A percentile compares a stretch with the other conserved stretches of the same genome.
These are phyloP conservation scores for Poeciliopsis presidionis DNA, from an alignment of 2,797 vertebrate species.

Conservation along the genomic window DNA sequence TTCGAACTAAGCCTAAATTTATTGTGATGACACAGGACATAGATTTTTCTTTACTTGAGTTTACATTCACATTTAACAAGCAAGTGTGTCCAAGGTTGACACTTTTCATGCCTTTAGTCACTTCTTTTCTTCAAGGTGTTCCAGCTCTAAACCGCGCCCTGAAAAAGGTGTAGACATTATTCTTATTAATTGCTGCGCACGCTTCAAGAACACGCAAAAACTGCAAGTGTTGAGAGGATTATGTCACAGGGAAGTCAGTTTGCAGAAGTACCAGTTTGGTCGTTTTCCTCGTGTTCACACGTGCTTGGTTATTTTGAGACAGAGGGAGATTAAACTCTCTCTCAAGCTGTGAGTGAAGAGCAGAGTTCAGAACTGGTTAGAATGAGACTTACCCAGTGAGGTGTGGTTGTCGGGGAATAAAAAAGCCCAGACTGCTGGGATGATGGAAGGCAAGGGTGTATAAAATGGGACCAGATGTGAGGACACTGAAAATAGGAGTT, in stretches of 20 bases:
- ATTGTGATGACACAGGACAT: slow-evolving; percentile 2
- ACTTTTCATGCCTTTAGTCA: not conserved
- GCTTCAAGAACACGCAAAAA: slow-evolving; percentile 36
- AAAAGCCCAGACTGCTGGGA: slow-evolving; percentile 32
- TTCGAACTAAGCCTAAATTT: not conserved
- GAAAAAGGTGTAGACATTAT: not conserved
- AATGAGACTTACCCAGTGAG: slow-evolving; percentile 51
- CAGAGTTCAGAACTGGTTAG: slow-evolving; percentile 40
- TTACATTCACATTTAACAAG: not conserved
- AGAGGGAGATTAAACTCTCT: slow-evolving; percentile 24
- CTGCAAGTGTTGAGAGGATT: slow-evolving; percentile 32
- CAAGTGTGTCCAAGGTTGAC: not conserved
- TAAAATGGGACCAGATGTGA: slow-evolving; percentile 20
- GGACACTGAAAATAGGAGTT: slow-evolving; percentile 33
- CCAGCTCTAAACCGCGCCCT: not conserved
- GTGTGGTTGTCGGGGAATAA: slow-evolving; percentile 18
- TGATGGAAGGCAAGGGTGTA: slow-evolving; percentile 29
- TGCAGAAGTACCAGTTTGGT: slow-evolving; percentile 44
- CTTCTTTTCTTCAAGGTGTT: not conserved
- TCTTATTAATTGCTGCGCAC: slow-evolving; percentile 12
- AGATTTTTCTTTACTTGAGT: not conserved
- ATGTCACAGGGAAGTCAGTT: slow-evolving; percentile 48
- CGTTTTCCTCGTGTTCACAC: slow-evolving; percentile 14
- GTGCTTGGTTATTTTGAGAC: slow-evolving; percentile 2
- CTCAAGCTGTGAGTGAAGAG: slow-evolving; percentile 34